phyloP scores from a whole-genome alignment of 64 coral and sea anemone species.

The Montipora sp. region DNA sequence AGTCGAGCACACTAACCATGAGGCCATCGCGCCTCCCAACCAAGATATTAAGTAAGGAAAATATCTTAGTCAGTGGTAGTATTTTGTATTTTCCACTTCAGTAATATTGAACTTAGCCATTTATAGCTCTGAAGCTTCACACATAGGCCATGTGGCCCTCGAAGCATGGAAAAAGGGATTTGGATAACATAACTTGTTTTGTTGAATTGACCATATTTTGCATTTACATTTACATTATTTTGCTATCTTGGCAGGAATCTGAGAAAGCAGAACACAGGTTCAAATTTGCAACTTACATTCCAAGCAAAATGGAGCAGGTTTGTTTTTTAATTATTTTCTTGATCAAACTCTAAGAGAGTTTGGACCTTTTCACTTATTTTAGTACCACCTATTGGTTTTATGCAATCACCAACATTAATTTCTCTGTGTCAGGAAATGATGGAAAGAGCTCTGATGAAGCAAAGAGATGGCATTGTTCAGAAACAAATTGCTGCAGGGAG shows the following conservation, averaged over 20 bases:
- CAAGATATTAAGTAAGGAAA: too few relatives aligned
- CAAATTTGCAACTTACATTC: constrained; percentile 81
- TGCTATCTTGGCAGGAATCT: constrained; percentile 25
- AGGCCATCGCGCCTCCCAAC: too few relatives aligned
- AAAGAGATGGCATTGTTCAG: constrained; percentile 92
- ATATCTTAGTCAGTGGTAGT: too few relatives aligned
- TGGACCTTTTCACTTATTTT: too few relatives aligned
- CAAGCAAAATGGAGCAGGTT: constrained; percentile 95
- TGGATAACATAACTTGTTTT: too few relatives aligned
- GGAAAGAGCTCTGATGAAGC: constrained; percentile 91
- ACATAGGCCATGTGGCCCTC: too few relatives aligned
- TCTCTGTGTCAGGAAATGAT: constrained; percentile 84
- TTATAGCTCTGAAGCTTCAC: too few relatives aligned
- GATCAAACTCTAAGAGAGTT: neutral
- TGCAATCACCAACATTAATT: neutral
- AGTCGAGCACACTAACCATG: too few relatives aligned
- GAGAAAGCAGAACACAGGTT: constrained; percentile 65
- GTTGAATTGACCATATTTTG: too few relatives aligned
- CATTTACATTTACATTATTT: neutral
- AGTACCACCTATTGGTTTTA: neutral
- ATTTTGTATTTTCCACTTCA: too few relatives aligned
- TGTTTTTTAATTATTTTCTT: neutral
- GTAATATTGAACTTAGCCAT: too few relatives aligned
- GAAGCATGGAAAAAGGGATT: too few relatives aligned
- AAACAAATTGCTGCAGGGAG: constrained; percentile 96